phyloP scores from a whole-genome alignment of 1,140 invertebrate genomes.

The Choristoneura fumiferana region DNA sequence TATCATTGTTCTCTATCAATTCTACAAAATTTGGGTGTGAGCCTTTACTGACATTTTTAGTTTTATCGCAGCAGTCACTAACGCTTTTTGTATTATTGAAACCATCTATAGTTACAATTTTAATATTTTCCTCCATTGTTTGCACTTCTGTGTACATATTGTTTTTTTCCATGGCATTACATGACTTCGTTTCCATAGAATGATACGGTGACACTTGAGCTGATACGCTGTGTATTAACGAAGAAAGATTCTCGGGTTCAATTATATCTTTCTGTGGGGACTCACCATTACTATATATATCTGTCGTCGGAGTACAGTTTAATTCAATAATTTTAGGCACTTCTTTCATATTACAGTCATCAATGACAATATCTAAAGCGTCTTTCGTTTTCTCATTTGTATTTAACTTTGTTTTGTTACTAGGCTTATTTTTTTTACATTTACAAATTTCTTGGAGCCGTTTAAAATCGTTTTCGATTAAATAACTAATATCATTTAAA shows the following conservation, averaged over 20 bases:
- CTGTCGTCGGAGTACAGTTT: too few relatives aligned
- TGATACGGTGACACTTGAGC: constrained; percentile 34
- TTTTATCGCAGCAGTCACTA: neutral
- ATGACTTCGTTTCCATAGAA: constrained; percentile 45
- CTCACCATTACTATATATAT: too few relatives aligned
- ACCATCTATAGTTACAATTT: constrained; percentile 28
- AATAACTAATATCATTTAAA: constrained; percentile 49
- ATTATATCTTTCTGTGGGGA: too few relatives aligned
- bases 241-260: neutral
- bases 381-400: constrained; percentile 20
- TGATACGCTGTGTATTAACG: constrained; percentile 28
- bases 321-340: too few relatives aligned
- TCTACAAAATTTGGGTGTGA: too few relatives aligned
- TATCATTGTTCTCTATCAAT: too few relatives aligned
- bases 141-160: constrained; percentile 25
- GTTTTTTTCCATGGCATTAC: constrained; percentile 33
- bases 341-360: too few relatives aligned
- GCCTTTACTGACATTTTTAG: too few relatives aligned
- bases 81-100: neutral
- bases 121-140: constrained; percentile 32
- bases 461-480: constrained; percentile 65
- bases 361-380: constrained; percentile 15
- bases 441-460: constrained; percentile 48
- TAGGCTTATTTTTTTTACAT: constrained; percentile 21
- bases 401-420: constrained; percentile 13